Percentiles rank a stretch among this genome's conserved stretches.
Evolutionary conservation across 2,888 invertebrate genomes (phyloP).

Genomic region (Lycophotia porphyrea): DNA sequence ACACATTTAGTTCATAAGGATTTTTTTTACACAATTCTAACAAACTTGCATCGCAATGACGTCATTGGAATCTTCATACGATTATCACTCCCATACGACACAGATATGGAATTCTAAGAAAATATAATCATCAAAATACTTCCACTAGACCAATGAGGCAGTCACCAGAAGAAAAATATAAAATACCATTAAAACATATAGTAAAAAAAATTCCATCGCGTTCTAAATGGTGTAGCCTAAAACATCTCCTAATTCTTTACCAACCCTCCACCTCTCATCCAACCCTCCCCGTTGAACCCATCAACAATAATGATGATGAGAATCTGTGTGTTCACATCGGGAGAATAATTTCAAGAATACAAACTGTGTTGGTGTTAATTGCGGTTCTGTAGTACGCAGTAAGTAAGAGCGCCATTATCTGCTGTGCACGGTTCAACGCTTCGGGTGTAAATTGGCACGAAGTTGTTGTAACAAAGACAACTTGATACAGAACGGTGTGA

Average conservation of each 20-base stretch:
- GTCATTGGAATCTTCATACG: too few relatives aligned
- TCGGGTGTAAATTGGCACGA: slow-evolving; percentile 53
- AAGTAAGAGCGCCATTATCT: slow-evolving; percentile 64
- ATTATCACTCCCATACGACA: too few relatives aligned
- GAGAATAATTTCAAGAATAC: slow-evolving; percentile 58
- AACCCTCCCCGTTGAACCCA: slow-evolving; percentile 26
- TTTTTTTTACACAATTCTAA: not conserved
- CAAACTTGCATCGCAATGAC: too few relatives aligned
- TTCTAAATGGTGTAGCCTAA: slow-evolving; percentile 12
- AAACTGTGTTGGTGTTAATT: slow-evolving; percentile 64
- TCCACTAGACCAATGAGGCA: too few relatives aligned
- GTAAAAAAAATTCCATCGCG: not conserved
- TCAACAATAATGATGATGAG: slow-evolving; percentile 63
- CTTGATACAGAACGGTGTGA: slow-evolving; percentile 46
- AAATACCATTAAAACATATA: not conserved
- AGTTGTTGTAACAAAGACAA: slow-evolving; percentile 59
- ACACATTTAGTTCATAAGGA: not conserved
- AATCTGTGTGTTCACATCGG: slow-evolving; percentile 57
- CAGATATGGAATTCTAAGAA: too few relatives aligned
- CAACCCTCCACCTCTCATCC: not conserved
- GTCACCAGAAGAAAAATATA: not conserved
- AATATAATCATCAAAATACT: too few relatives aligned
- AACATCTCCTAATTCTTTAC: slow-evolving; percentile 9
- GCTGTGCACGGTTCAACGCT: slow-evolving; percentile 62
- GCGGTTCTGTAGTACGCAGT: slow-evolving; percentile 42